These are phyloP conservation scores for Megastigmus dorsalis DNA, from an alignment of 2,888 invertebrate species.

Conservation along the genomic window DNA sequence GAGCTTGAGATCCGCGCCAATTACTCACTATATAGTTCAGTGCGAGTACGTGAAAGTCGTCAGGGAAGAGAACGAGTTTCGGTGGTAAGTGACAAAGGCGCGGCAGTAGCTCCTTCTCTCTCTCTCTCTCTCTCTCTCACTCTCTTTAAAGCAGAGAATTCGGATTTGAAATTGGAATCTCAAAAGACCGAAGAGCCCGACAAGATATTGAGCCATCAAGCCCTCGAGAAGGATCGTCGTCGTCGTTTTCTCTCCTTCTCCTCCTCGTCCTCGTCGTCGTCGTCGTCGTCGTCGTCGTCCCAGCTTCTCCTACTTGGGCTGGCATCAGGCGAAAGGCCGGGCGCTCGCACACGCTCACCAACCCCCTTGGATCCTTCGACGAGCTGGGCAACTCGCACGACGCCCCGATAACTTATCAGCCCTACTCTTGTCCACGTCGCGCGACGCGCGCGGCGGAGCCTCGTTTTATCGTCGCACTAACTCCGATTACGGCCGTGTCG, in stretches of 20 bases:
- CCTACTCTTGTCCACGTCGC: conserved; percentile 42
- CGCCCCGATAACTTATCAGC: conserved; percentile 52
- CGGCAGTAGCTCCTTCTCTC: no score
- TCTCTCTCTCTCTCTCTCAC: no score
- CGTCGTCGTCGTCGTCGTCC: no score
- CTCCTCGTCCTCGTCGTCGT: no score
- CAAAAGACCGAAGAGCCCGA: conserved; percentile 13
- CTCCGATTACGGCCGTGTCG: conserved; percentile 52
- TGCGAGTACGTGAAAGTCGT: conserved; percentile 20
- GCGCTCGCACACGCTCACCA: background rate
- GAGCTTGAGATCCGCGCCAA: no score
- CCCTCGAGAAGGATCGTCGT: conserved; percentile 25
- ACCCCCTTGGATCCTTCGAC: conserved; percentile 9
- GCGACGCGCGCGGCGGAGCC: background rate
- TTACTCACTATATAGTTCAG: no score
- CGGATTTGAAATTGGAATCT: conserved; percentile 40
- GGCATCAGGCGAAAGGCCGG: no score
- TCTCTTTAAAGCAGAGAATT: conserved; percentile 20
- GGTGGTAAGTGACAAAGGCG: background rate
- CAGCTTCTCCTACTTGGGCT: no score
- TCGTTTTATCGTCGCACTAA: conserved; percentile 53
- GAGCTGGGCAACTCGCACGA: conserved; percentile 16
- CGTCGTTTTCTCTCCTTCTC: background rate
- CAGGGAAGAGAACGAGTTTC: conserved; percentile 14
- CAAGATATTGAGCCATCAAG: conserved; percentile 41